Evolutionary conservation across 2,797 vertebrate species (phyloP).

Genomic region (Xenentodon cancila): DNA sequence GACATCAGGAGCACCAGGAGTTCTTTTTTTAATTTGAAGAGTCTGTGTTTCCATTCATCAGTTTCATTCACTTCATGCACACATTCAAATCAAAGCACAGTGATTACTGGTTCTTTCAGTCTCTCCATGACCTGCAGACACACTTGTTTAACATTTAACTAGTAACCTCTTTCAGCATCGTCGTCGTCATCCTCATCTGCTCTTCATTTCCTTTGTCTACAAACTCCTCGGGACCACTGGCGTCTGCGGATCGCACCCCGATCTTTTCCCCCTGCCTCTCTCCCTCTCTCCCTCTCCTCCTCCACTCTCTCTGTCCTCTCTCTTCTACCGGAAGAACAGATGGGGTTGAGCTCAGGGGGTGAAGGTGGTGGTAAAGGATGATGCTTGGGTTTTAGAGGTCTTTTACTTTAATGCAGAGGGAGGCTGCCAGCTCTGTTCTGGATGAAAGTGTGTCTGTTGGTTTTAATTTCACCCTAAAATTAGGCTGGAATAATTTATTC

Average conservation of each 20-base stretch:
- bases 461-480: no score
- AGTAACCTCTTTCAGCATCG: not conserved
- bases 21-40: no score
- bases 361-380: slow-evolving; percentile 10
- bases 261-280: slow-evolving; percentile 15
- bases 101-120: slow-evolving; percentile 27
- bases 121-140: slow-evolving; percentile 11
- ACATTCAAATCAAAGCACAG: no score
- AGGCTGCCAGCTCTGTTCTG: not conserved
- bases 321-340: slow-evolving; percentile 63
- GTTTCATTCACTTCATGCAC: no score
- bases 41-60: no score
- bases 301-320: slow-evolving; percentile 5
- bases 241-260: not conserved
- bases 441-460: no score
- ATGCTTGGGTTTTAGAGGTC: slow-evolving; percentile 48
- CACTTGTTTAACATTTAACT: slow-evolving; percentile 39
- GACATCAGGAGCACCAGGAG: no score
- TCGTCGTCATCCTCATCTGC: slow-evolving; percentile 10
- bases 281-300: not conserved
- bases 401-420: slow-evolving; percentile 25
- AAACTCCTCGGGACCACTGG: no score
- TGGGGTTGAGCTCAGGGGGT: slow-evolving; percentile 56
- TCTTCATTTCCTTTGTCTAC: slow-evolving; percentile 25
- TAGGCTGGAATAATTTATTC: no score